Conservation (phyloP, 2,113 vertebrate genomes). For the Ctenodactylus gundi region DNA sequence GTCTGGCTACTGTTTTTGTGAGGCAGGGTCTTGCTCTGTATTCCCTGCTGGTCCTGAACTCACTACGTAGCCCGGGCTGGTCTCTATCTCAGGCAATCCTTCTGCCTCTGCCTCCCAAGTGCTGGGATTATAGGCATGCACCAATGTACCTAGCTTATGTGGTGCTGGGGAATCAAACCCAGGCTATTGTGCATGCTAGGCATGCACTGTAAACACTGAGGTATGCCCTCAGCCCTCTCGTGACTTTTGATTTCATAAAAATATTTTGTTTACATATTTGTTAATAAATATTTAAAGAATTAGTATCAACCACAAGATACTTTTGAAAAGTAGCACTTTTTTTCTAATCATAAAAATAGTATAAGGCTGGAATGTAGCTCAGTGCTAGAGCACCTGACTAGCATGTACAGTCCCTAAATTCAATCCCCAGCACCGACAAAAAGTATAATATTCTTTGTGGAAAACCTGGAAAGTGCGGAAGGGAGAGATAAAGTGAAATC, state of each 20-base stretch:
- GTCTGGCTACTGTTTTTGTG: no score
- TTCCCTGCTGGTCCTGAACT: no score
- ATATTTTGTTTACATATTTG: conserved; percentile 36
- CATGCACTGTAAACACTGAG: no score
- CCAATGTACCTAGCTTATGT: no score
- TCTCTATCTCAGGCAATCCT: no score
- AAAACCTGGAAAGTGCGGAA: neutral
- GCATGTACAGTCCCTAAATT: neutral
- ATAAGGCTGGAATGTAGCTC: neutral
- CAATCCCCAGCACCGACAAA: neutral
- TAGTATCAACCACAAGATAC: neutral
- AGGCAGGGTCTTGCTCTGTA: no score
- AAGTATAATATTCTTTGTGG: neutral
- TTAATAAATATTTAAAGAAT: conserved; percentile 16
- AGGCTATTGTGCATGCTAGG: no score
- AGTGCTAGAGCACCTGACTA: neutral
- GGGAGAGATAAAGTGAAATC: conserved; percentile 25
- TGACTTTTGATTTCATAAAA: neutral
- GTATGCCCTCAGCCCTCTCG: no score
- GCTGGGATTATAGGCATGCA: no score
- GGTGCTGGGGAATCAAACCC: no score
- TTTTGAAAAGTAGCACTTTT: conserved; percentile 40
- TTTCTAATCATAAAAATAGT: conserved; percentile 27
- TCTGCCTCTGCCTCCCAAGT: no score
- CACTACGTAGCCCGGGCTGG: no score